Base-by-base conservation (phyloP, 2,888 invertebrate genomes). In the Rhyacophila evoluta region DNA sequence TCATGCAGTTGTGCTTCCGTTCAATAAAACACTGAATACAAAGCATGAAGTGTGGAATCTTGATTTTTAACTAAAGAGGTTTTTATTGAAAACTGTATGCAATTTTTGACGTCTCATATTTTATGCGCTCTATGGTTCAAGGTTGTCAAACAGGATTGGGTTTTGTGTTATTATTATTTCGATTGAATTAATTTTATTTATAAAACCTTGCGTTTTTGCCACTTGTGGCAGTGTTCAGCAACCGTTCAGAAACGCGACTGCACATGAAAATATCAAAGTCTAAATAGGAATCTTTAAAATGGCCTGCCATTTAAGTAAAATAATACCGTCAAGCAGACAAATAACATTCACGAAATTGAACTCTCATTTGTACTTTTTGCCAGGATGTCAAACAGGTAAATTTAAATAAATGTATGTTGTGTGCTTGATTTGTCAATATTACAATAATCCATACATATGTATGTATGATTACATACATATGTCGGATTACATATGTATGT, bases 231-330 rank as follows among this genome's bases (percentile, higher is more conserved):
- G 4, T 15, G 19, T 19, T 19, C 19, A 25, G 1, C 25, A 33
- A 33, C 6, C 29, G 6, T 25, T 33, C 12, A 1, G 10, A 8
- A 19, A n/a, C 8, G 41, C 8, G 55, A 55, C 25, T 55, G 15
- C 5, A 25, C 19, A 10, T 25, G 1, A 55, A 55, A 55, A 19
- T 25, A 19, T 55, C 8, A 1, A 1, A 55, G 19, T 55, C 10
- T 55, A 55, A 19, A 33, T 6, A 4, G 29, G 29, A 33, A 33
- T 33, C 10, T 55, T 55, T 25, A 25, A 10, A 29, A 76, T 76
- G 76, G 76, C 76, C 41, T 55, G 76, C 72, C 68, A 76, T 76
- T 71, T 76, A 36, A 76, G 72, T 55, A 76, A 72, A 37, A 39
- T 76, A 6, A 72, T 76, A 25, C 28, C 29, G 8, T 69, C 76